A percentile compares a stretch with the other conserved stretches of the same genome.
Evolutionary conservation across 2,888 invertebrate species (phyloP).

Genomic region (Hydraecia micacea): DNA sequence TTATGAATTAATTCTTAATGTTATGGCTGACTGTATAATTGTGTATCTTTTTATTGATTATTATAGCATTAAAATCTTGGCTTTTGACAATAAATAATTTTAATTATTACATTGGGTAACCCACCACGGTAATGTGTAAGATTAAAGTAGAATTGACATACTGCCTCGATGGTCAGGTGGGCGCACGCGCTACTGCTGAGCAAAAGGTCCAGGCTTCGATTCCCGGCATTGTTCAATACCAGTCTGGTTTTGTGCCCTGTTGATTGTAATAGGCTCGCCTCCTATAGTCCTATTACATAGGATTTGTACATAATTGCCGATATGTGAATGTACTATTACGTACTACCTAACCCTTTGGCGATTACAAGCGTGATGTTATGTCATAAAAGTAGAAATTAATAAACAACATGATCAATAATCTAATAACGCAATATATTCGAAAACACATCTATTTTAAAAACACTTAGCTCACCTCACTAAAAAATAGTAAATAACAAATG

Average conservation of each 20-base stretch:
- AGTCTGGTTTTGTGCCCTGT: background rate
- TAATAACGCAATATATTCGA: conserved; percentile 27
- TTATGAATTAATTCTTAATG: conserved; percentile 77
- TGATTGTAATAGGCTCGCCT: too few relatives aligned
- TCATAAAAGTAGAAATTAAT: background rate
- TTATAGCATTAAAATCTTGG: conserved; percentile 61
- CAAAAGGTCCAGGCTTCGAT: background rate
- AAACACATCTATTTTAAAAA: conserved; percentile 23
- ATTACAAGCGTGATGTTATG: background rate
- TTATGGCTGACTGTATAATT: conserved; percentile 78
- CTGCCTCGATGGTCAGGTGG: background rate
- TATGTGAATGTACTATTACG: background rate
- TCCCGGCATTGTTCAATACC: too few relatives aligned
- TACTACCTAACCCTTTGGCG: background rate
- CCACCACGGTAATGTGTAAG: background rate
- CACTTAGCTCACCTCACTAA: conserved; percentile 6
- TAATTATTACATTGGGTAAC: background rate
- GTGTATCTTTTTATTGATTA: conserved; percentile 62
- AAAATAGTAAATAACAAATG: conserved; percentile 8
- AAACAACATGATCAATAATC: background rate
- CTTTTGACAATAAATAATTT: conserved; percentile 25
- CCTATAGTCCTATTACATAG: too few relatives aligned
- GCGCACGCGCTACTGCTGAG: background rate
- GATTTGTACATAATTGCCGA: too few relatives aligned
- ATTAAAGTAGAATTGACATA: background rate